phyloP scores from a whole-genome alignment of 2,888 invertebrate genomes.

The Drosophila yooni region DNA sequence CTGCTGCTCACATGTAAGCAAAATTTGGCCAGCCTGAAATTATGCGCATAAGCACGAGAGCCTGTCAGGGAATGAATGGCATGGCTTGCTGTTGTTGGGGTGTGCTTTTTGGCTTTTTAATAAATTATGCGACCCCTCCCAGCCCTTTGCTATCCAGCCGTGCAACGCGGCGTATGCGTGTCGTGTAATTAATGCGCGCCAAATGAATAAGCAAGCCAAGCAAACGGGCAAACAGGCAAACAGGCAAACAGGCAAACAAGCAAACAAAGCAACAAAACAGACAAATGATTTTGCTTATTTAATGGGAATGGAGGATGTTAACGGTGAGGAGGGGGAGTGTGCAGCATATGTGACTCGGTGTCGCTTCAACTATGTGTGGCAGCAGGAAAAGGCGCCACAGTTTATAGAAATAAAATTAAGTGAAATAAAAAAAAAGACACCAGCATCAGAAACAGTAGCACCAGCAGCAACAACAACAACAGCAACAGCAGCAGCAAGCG shows the following conservation, averaged over 20 bases:
- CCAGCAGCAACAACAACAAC: conserved; percentile 1
- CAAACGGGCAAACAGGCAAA: conserved; percentile 33
- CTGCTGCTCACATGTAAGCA: conserved; percentile 37
- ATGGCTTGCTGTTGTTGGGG: not conserved
- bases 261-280: conserved; percentile 51
- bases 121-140: conserved; percentile 57
- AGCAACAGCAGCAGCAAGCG: conserved; percentile 1
- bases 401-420: conserved; percentile 62
- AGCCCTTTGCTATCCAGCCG: not conserved
- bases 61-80: conserved; percentile 16
- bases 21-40: conserved; percentile 52
- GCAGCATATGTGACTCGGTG: conserved; percentile 58
- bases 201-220: conserved; percentile 72
- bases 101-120: conserved; percentile 69
- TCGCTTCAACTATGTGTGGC: conserved; percentile 7
- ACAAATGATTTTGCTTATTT: conserved; percentile 63
- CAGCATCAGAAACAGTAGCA: conserved; percentile 8
- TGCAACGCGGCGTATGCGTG: conserved; percentile 66
- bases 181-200: conserved; percentile 78
- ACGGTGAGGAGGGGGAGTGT: not conserved
- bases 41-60: conserved; percentile 55
- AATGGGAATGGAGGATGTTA: conserved; percentile 1
- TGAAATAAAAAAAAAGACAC: conserved; percentile 38
- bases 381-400: conserved; percentile 27
- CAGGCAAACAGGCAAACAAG: conserved; percentile 11